Evolutionary conservation across 2,888 invertebrate species (phyloP).

Genomic region (Nemotelus nigrinus): DNA sequence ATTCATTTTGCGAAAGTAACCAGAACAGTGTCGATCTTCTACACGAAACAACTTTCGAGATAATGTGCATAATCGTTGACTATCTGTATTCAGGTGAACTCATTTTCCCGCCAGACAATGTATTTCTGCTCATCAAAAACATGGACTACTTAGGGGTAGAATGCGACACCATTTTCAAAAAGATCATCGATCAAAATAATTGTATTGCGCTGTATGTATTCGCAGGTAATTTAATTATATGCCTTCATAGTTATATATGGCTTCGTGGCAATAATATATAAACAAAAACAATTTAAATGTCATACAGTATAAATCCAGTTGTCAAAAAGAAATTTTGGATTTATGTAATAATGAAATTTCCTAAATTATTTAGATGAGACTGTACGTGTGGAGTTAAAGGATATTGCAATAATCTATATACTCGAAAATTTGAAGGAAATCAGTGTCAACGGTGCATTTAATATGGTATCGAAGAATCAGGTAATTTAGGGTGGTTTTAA

Average conservation of each 20-base stretch:
- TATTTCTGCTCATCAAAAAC: constrained; percentile 2
- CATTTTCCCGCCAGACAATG: background rate
- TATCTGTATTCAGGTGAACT: constrained; percentile 20
- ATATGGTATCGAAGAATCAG: constrained; percentile 14
- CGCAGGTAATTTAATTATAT: background rate
- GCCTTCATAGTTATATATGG: no score
- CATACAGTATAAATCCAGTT: no score
- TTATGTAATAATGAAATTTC: no score
- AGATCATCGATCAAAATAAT: constrained; percentile 2
- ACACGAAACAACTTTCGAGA: constrained; percentile 7
- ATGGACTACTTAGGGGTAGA: constrained; percentile 1
- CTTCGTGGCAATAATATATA: no score
- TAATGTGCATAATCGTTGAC: constrained; percentile 11
- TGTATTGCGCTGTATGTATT: constrained; percentile 9
- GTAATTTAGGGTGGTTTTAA: background rate
- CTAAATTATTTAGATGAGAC: background rate
- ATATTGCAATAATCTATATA: constrained; percentile 20
- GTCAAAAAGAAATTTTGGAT: no score
- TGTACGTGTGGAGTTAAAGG: constrained; percentile 20
- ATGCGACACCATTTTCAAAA: constrained; percentile 1
- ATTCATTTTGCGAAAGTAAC: constrained; percentile 27
- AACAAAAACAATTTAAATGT: no score
- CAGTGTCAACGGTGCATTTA: constrained; percentile 9
- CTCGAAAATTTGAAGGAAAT: constrained; percentile 22
- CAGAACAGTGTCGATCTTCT: constrained; percentile 14